phyloP scores from a whole-genome alignment of 1,140 invertebrate species.

The Triops longicaudatus region DNA sequence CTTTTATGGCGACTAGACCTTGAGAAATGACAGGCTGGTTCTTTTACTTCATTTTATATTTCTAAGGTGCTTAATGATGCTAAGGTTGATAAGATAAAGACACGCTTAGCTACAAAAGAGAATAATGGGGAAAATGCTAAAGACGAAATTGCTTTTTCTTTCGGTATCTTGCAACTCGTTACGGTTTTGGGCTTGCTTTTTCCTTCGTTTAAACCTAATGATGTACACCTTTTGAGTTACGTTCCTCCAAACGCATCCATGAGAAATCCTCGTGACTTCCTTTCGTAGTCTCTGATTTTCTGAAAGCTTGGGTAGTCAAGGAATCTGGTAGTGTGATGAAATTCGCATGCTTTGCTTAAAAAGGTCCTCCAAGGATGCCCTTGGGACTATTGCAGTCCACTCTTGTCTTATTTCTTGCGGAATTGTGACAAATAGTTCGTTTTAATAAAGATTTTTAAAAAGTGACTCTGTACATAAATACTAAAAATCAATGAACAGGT shows the following conservation, averaged over 20 bases:
- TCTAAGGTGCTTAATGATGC: not conserved
- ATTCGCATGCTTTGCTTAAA: not conserved
- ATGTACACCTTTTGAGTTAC: not conserved
- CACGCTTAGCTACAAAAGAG: not conserved
- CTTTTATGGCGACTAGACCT: not conserved
- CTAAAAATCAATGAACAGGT: no score
- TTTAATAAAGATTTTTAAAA: not conserved
- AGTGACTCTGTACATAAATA: not conserved
- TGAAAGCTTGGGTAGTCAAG: not conserved
- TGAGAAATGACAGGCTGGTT: not conserved
- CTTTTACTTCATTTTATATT: no score
- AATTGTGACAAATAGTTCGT: not conserved
- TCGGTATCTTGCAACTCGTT: not conserved
- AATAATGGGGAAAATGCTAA: not conserved
- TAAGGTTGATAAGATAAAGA: not conserved
- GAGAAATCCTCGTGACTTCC: not conserved
- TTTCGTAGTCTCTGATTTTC: not conserved
- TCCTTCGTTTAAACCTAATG: not conserved
- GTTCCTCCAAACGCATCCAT: not conserved
- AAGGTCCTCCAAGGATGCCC: not conserved
- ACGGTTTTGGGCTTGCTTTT: not conserved
- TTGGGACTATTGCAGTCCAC: not conserved
- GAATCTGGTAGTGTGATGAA: not conserved
- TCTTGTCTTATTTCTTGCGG: not conserved
- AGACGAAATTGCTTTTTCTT: not conserved